These are phyloP conservation scores for Tenthredo distinguenda DNA, from an alignment of 2,888 invertebrate species.

Conservation along the genomic window DNA sequence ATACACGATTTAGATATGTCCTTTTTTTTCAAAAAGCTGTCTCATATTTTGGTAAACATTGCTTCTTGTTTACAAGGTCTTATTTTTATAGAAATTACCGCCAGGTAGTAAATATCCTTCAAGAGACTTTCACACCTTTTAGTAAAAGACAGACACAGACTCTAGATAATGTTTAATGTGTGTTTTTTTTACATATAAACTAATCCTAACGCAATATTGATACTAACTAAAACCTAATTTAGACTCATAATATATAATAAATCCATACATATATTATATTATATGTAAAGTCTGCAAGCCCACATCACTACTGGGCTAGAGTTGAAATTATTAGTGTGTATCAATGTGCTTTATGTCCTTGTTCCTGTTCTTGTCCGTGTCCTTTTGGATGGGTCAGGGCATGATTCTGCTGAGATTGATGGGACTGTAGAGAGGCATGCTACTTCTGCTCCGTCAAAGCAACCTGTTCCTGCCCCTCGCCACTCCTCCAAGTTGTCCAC, in stretches of 20 bases:
- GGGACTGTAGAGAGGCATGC: conserved; percentile 78
- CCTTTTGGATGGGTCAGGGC: conserved; percentile 78
- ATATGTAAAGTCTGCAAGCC: conserved; percentile 67
- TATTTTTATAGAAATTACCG: neutral
- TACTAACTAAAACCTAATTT: conserved; percentile 68
- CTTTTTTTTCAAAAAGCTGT: neutral
- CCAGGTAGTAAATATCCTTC: conserved; percentile 2
- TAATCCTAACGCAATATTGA: conserved; percentile 74
- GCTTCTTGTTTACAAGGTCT: neutral
- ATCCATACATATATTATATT: conserved; percentile 59
- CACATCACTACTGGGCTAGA: conserved; percentile 71
- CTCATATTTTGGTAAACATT: neutral
- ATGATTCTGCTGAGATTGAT: conserved; percentile 78
- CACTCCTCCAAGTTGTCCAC: conserved; percentile 70
- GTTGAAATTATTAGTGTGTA: conserved; percentile 76
- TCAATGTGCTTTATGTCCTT: conserved; percentile 78
- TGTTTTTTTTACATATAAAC: conserved; percentile 68
- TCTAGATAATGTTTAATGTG: conserved; percentile 70
- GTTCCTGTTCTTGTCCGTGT: conserved; percentile 77
- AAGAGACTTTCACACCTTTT: conserved; percentile 64
- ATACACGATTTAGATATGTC: neutral
- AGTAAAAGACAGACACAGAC: conserved; percentile 73
- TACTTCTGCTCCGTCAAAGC: conserved; percentile 76
- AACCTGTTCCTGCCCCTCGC: conserved; percentile 76
- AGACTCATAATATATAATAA: conserved; percentile 52